Percentiles rank a stretch among this genome's conserved stretches.
phyloP scores from a whole-genome alignment of 2,888 invertebrate genomes.

The Dasypogon diadema region DNA sequence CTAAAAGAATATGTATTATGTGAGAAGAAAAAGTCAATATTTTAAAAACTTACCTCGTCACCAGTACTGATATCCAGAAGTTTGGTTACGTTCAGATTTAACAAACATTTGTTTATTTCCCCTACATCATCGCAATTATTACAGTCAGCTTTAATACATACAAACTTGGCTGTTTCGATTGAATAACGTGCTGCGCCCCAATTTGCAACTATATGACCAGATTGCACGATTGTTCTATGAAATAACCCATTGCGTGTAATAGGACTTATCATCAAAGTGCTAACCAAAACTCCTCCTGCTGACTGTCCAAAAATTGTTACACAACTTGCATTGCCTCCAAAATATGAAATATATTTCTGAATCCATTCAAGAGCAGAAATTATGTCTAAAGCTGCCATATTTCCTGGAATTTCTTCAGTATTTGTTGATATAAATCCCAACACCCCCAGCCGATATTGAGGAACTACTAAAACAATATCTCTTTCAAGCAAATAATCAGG shows the following conservation, averaged over 20 bases:
- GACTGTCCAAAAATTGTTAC: conserved; percentile 72
- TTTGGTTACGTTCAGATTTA: conserved; percentile 52
- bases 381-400: conserved; percentile 71
- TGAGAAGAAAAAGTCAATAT: conserved; percentile 55
- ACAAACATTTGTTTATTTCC: conserved; percentile 62
- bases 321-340: conserved; percentile 70
- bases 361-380: conserved; percentile 71
- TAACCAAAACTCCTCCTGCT: conserved; percentile 70
- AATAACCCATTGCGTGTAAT: conserved; percentile 65
- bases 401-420: conserved; percentile 70
- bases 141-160: conserved; percentile 63
- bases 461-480: conserved; percentile 70
- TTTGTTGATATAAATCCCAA: conserved; percentile 71
- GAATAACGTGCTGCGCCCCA: conserved; percentile 70
- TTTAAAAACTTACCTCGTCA: conserved; percentile 36
- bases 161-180: conserved; percentile 61
- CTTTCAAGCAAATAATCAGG: conserved; percentile 68
- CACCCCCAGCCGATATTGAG: conserved; percentile 70
- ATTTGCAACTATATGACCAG: conserved; percentile 69
- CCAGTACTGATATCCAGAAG: conserved; percentile 7
- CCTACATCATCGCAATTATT: conserved; percentile 57
- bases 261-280: conserved; percentile 68
- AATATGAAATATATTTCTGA: conserved; percentile 68
- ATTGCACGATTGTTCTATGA: conserved; percentile 70
- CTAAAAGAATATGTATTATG: neutral